These are phyloP conservation scores for Equus przewalskii DNA, from an alignment of 2,113 vertebrate genomes.

Conservation along the genomic window DNA sequence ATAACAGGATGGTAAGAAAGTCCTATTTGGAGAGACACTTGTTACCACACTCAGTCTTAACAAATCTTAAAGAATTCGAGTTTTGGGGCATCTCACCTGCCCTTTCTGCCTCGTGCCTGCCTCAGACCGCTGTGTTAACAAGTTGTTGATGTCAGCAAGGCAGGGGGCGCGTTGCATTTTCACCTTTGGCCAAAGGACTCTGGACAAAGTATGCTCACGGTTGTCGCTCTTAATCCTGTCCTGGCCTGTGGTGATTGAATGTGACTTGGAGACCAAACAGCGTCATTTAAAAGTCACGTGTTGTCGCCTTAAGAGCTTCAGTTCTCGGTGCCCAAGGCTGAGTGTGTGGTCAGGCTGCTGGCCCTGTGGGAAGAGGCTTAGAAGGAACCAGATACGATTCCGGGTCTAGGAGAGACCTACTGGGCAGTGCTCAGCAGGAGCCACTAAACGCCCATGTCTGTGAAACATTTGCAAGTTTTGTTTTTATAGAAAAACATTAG, in stretches of 20 bases:
- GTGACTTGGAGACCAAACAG: neutral
- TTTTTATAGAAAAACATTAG: neutral
- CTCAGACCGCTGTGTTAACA: neutral
- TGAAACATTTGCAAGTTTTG: neutral
- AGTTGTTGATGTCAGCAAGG: neutral
- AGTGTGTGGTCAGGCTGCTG: neutral
- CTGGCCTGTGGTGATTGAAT: neutral
- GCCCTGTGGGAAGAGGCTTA: neutral
- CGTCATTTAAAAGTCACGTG: neutral
- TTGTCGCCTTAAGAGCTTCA: neutral
- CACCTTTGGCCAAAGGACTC: constrained; percentile 3
- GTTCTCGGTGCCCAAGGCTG: neutral
- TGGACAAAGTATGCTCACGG: neutral
- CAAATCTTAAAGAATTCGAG: neutral
- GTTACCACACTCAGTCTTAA: neutral
- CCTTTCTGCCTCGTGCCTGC: neutral
- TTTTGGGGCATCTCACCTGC: neutral
- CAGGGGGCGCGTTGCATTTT: neutral
- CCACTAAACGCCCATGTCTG: neutral
- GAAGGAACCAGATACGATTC: neutral
- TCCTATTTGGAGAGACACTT: neutral
- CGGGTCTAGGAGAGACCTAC: neutral
- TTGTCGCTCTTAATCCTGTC: neutral
- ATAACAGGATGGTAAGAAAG: neutral
- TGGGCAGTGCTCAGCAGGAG: neutral